phyloP scores from a whole-genome alignment of 2,797 vertebrate genomes.

The Serranus cabrilla region DNA sequence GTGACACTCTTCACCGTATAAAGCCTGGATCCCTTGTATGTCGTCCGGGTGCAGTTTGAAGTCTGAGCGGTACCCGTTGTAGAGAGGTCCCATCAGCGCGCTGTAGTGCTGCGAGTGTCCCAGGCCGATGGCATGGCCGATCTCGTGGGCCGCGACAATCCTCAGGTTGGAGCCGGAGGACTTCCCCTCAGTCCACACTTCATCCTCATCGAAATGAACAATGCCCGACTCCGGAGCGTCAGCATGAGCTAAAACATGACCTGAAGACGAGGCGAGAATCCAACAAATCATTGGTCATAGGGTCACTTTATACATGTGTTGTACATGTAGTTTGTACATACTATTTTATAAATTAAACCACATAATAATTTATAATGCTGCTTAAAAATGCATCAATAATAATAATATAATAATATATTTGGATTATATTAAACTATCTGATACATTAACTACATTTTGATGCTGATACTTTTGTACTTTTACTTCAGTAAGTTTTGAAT shows the following conservation, averaged over 20 bases:
- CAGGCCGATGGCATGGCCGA: slow-evolving; percentile 90
- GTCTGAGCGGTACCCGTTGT: slow-evolving; percentile 84
- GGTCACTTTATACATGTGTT: neutral
- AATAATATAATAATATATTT: too few species aligned
- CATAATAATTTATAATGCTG: too few species aligned
- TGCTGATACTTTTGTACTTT: too few species aligned
- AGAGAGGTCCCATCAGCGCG: slow-evolving; percentile 90
- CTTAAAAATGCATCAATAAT: too few species aligned
- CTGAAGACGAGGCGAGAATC: slow-evolving; percentile 59
- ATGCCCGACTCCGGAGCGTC: slow-evolving; percentile 88
- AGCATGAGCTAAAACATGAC: slow-evolving; percentile 89
- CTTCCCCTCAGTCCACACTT: slow-evolving; percentile 89
- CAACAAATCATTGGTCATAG: neutral
- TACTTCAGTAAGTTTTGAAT: too few species aligned
- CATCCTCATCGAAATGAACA: slow-evolving; percentile 90
- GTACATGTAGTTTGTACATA: too few species aligned
- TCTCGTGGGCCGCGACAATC: slow-evolving; percentile 91
- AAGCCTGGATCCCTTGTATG: slow-evolving; percentile 88
- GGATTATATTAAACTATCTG: too few species aligned
- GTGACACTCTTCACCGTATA: slow-evolving; percentile 84
- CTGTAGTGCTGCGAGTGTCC: slow-evolving; percentile 86
- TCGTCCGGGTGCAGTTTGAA: slow-evolving; percentile 90
- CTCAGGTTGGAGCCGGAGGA: slow-evolving; percentile 86
- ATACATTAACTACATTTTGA: too few species aligned
- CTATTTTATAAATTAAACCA: too few species aligned